Percentiles rank a stretch among this genome's conserved stretches.
Evolutionary conservation across 2,888 invertebrate species (phyloP).

Genomic region (Nomada flava): DNA sequence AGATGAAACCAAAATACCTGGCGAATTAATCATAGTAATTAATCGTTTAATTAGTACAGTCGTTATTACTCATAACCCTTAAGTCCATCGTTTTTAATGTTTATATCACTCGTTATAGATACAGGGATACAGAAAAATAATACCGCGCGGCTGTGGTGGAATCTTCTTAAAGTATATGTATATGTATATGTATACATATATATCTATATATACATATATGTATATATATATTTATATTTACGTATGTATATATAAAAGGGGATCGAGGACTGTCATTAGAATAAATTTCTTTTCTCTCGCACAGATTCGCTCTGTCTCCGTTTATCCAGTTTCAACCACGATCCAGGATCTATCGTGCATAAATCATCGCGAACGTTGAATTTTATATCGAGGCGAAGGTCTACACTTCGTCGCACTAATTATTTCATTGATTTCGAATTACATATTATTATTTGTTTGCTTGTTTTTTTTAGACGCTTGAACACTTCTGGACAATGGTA

Average conservation of each 20-base stretch:
- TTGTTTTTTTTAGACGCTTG: neutral
- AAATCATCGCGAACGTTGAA: constrained; percentile 5
- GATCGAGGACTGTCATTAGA: constrained; percentile 65
- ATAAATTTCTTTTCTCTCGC: constrained; percentile 60
- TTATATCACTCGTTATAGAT: constrained; percentile 76
- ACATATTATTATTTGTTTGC: neutral
- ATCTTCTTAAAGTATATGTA: constrained; percentile 74
- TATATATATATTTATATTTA: constrained; percentile 48
- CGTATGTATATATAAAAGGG: constrained; percentile 59
- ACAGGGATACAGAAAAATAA: constrained; percentile 84
- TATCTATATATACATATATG: constrained; percentile 41
- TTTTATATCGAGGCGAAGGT: neutral
- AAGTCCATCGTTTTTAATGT: constrained; percentile 67
- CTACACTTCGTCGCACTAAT: neutral
- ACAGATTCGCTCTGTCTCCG: constrained; percentile 67
- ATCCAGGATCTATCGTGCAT: constrained; percentile 9
- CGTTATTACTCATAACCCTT: constrained; percentile 74
- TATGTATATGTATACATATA: constrained; percentile 48
- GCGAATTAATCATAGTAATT: constrained; percentile 75
- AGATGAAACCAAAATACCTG: constrained; percentile 76
- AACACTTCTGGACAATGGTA: neutral
- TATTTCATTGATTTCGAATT: neutral
- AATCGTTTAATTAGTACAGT: constrained; percentile 74
- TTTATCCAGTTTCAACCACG: constrained; percentile 29
- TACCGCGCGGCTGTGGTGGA: constrained; percentile 81